Evolutionary conservation across 2,888 invertebrate genomes (phyloP), one percentile per base, ranked within the genome.

Genomic region (Prenolepis imparis): DNA sequence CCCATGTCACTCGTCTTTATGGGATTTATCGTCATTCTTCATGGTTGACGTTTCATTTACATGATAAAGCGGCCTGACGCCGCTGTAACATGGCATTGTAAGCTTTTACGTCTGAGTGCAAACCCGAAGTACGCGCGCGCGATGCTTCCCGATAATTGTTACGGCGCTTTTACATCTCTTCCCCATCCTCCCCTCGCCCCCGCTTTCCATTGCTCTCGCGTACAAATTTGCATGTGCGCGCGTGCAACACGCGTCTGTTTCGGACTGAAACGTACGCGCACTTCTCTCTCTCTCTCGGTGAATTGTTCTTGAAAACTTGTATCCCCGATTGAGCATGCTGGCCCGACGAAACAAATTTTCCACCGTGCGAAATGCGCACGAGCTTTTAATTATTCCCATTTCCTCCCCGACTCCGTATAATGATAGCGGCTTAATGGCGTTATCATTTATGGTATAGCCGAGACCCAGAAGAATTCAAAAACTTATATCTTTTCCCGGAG

Each of bases 21-120:
- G 21, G 72, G 84, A 84, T 88, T 88, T 88, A 88, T 88, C 88
- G 77, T 82, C 74, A 80, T 88, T 86, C 87, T 52, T 84, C 82
- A 74, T 59, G 32, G 78, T 74, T 74, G 88, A 85, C 80, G 83
- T 67, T 73, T 80, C 86, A 73, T 88, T 88, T 88, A 63, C 88
- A 81, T 81, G 88, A 86, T 86, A 88, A 88, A 86, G 82, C 83
- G 73, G 32, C 36, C n/a, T 59, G 44, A 36, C 77, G 70, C 32
- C 70, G 66, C 41, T 73, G 66, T 73, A 82, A 82, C 70, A 41
- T 59, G 55, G 63, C 72, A 48, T 57, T 82, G 80, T 64, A 28
- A 64, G 73, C 64, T 84, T 88, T 84, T 84, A 82, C 82, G 77
- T 72, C 66, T 64, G 75, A 80, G 52, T 36, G 70, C 67, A 78